Percentiles rank a stretch among this genome's conserved stretches.
Conservation (phyloP, 2,113 vertebrate genomes). For the Echinops telfairi region DNA sequence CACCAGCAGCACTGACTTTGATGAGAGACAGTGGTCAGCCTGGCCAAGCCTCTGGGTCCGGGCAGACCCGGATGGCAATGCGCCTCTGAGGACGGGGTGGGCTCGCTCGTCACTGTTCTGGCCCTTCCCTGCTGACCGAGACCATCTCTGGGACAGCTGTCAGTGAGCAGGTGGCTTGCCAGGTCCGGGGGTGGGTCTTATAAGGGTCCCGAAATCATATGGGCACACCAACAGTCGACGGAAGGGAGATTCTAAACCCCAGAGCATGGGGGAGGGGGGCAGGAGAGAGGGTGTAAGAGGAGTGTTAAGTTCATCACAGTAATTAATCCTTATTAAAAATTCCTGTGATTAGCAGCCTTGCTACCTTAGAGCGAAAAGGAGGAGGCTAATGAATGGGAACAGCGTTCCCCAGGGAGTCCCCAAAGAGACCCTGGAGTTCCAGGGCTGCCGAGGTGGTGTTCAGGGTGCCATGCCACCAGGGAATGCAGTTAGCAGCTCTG, state of each 20-base stretch:
- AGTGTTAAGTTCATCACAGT: neutral
- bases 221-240: no score
- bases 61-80: fast-evolving
- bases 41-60: no score
- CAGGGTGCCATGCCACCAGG: neutral
- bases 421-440: neutral
- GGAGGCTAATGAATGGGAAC: neutral
- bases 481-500: neutral
- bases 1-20: no score
- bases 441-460: neutral
- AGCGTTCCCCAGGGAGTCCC: slow-evolving; percentile 13
- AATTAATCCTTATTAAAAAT: slow-evolving; percentile 51
- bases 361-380: slow-evolving; percentile 27
- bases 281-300: neutral
- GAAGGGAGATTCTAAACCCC: no score
- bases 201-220: neutral
- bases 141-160: fast-evolving
- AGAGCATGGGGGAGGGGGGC: no score
- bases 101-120: fast-evolving
- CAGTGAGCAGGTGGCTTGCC: neutral
- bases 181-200: neutral
- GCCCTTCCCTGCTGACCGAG: fast-evolving
- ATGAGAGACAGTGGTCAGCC: no score
- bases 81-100: neutral
- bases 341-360: neutral